These are phyloP conservation scores for Tachysurus vachellii DNA, from an alignment of 2,113 vertebrate genomes.

Conservation along the genomic window DNA sequence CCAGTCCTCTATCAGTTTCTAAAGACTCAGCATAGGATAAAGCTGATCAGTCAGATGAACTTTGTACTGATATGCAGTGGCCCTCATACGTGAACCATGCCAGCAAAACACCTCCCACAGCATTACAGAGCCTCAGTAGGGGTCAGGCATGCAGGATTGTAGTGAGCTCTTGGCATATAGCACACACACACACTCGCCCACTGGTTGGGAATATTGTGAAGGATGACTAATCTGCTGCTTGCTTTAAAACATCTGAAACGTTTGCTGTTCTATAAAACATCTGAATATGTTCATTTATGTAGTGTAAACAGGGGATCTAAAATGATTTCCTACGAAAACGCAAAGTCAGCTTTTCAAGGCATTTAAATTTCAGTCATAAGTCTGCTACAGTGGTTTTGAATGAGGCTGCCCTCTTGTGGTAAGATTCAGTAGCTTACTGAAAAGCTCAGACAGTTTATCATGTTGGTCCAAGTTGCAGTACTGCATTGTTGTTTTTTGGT, in stretches of 20 bases:
- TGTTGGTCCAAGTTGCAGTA: not conserved
- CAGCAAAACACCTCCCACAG: not conserved
- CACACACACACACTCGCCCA: not conserved
- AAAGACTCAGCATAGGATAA: not conserved
- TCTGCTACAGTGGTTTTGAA: not conserved
- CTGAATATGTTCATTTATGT: not conserved
- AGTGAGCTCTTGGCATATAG: not conserved
- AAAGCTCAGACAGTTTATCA: not conserved
- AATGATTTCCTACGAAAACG: not conserved
- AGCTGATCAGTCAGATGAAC: not conserved
- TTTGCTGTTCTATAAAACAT: too few species aligned
- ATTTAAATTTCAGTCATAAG: not conserved
- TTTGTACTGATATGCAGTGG: not conserved
- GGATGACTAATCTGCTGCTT: not conserved
- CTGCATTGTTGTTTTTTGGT: not conserved
- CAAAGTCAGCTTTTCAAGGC: not conserved
- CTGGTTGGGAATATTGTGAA: not conserved
- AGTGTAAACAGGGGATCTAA: not conserved
- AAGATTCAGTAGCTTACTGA: not conserved
- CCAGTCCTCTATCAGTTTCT: not conserved
- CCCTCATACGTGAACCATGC: not conserved
- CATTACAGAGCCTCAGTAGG: not conserved
- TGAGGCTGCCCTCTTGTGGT: conserved; percentile 30
- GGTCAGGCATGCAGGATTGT: not conserved
- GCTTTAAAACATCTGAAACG: too few species aligned